Evolutionary conservation across 2,113 vertebrate genomes (phyloP).

Genomic region (Campylomormyrus numenius): DNA sequence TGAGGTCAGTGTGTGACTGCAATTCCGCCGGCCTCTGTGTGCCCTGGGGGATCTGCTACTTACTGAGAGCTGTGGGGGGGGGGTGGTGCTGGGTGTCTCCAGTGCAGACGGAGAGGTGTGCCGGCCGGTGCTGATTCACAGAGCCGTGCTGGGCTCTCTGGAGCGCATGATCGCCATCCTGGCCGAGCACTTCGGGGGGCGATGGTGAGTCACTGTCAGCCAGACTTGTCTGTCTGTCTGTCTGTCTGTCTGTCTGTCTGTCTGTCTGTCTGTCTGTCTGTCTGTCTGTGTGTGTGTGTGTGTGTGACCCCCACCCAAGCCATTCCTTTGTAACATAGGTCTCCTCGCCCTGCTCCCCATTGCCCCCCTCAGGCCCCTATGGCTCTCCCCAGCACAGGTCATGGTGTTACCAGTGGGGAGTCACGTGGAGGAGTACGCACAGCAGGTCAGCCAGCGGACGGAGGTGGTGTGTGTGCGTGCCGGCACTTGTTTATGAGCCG

Average conservation of each 20-base stretch:
- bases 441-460: constrained; percentile 59
- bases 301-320: background rate
- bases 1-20: constrained; percentile 55
- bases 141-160: constrained; percentile 81
- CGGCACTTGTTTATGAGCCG: background rate
- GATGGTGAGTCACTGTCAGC: constrained; percentile 63
- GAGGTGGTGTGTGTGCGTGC: background rate
- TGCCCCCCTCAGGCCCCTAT: constrained; percentile 67
- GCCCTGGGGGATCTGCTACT: background rate
- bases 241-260: background rate
- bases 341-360: background rate
- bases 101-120: constrained; percentile 55
- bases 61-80: background rate
- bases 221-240: background rate
- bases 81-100: background rate
- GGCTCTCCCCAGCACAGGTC: constrained; percentile 79
- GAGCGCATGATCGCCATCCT: constrained; percentile 83
- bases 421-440: constrained; percentile 62
- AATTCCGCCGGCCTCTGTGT: too few relatives aligned
- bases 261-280: background rate
- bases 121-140: constrained; percentile 78
- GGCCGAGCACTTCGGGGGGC: constrained; percentile 77
- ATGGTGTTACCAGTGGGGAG: constrained; percentile 73
- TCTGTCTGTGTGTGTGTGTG: background rate
- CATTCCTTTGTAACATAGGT: background rate